Conservation (phyloP, 2,797 vertebrate genomes). For the Phalloptychus januarius region DNA sequence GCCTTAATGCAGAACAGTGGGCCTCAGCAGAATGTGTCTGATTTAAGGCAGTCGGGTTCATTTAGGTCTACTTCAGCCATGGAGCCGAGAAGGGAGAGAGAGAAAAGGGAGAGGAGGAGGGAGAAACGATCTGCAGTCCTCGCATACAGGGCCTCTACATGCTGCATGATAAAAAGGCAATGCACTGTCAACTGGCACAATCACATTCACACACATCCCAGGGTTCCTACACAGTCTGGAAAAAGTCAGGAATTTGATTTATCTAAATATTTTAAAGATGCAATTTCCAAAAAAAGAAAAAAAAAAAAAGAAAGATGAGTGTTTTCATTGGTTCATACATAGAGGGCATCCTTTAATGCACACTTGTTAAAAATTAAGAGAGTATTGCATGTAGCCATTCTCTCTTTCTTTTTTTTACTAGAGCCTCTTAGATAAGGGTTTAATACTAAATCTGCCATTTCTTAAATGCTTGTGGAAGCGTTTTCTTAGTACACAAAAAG, state of each 20-base stretch:
- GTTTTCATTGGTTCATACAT: not conserved
- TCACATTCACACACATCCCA: not conserved
- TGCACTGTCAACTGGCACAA: conserved; percentile 32
- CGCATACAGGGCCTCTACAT: conserved; percentile 52
- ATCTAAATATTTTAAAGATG: not conserved
- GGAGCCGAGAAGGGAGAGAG: not conserved
- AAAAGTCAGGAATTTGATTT: not conserved
- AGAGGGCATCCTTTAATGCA: not conserved
- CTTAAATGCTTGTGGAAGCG: not conserved
- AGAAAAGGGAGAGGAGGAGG: not conserved
- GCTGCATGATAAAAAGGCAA: conserved; percentile 66
- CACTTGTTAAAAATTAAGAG: not conserved
- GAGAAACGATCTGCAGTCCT: conserved; percentile 61
- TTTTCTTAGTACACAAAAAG: not conserved
- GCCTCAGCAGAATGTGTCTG: conserved; percentile 46
- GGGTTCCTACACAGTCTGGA: not conserved
- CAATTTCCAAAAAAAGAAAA: not conserved
- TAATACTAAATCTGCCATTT: too few species aligned
- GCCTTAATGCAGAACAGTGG: conserved; percentile 46
- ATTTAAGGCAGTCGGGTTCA: conserved; percentile 38
- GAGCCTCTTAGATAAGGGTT: not conserved
- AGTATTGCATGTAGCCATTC: not conserved
- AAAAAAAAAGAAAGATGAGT: not conserved
- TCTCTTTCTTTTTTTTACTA: conserved; percentile 1
- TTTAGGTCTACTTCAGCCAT: conserved; percentile 30